phyloP scores from a whole-genome alignment of 2,113 vertebrate genomes.

The Acanthochromis polyacanthus region DNA sequence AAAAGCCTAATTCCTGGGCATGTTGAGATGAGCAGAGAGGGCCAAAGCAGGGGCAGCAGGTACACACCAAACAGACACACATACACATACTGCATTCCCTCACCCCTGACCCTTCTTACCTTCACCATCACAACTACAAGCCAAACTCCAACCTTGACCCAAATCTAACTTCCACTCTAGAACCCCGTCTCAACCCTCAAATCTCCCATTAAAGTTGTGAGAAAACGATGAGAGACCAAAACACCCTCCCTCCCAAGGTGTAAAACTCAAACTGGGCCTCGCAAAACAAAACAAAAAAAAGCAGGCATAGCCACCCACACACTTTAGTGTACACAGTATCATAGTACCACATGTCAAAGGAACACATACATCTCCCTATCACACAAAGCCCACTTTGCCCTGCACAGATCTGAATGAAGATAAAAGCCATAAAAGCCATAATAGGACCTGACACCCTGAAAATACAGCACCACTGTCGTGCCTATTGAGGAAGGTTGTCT shows the following conservation, averaged over 20 bases:
- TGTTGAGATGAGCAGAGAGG: conserved; percentile 48
- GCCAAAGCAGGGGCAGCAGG: conserved; percentile 36
- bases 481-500: conserved; percentile 66
- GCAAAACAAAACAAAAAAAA: background rate
- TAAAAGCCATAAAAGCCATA: conserved; percentile 59
- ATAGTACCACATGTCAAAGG: conserved; percentile 51
- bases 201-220: background rate
- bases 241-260: background rate
- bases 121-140: too few relatives aligned
- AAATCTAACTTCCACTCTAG: background rate
- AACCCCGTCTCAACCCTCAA: conserved; percentile 1
- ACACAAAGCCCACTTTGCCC: conserved; percentile 69
- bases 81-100: background rate
- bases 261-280: conserved; percentile 5
- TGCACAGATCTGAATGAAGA: conserved; percentile 76
- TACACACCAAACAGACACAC: background rate
- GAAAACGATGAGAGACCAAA: background rate
- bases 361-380: conserved; percentile 54
- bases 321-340: conserved; percentile 13
- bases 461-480: conserved; percentile 59
- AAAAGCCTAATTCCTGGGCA: conserved; percentile 44
- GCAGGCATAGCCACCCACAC: background rate
- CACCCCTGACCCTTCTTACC: too few relatives aligned
- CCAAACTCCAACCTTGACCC: too few relatives aligned
- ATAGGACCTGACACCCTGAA: conserved; percentile 74